Percentiles rank a stretch among this genome's conserved stretches.
Conservation (phyloP, 2,797 vertebrate genomes). For the Manis pentadactyla region DNA sequence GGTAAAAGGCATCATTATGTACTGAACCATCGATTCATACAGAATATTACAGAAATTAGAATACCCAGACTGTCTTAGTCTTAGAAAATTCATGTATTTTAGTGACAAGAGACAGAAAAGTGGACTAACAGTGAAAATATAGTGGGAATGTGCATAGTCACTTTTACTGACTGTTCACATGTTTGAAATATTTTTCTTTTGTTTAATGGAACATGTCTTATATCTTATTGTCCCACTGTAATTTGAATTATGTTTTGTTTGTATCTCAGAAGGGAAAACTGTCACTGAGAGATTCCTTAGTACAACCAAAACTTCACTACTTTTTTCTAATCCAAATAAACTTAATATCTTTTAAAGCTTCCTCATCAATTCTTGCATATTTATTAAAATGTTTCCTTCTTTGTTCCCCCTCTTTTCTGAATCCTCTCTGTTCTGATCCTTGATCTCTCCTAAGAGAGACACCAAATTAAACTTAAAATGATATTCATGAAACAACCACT, state of each 20-base stretch:
- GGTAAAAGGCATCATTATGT: background rate
- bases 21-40: background rate
- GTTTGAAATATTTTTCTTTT: background rate
- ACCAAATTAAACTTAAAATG: background rate
- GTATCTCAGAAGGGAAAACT: background rate
- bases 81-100: background rate
- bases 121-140: background rate
- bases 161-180: background rate
- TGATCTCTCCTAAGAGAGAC: background rate
- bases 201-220: background rate
- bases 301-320: background rate
- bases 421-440: background rate
- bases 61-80: no score
- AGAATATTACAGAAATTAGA: background rate
- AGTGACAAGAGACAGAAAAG: background rate
- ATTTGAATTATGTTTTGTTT: background rate
- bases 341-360: accelerated
- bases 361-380: background rate
- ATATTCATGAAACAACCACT: background rate
- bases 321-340: background rate
- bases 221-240: background rate
- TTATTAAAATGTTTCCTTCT: background rate
- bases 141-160: background rate
- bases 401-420: background rate
- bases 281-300: background rate